Conservation (phyloP, 2,888 invertebrate genomes). For the Encarsia formosa region DNA sequence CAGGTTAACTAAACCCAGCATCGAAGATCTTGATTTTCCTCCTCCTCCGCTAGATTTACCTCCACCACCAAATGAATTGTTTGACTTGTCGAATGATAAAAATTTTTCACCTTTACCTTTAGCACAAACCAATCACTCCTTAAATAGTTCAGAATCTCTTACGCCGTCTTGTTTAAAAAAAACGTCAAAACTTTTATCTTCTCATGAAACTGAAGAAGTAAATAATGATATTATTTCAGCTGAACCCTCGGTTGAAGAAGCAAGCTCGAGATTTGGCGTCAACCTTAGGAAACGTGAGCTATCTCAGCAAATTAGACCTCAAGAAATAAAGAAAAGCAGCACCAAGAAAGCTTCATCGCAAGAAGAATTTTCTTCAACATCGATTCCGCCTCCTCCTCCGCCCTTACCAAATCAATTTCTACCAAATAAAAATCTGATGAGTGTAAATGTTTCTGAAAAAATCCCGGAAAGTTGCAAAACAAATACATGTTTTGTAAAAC, state of each 20-base stretch:
- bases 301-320: slow-evolving; percentile 1
- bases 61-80: slow-evolving; percentile 61
- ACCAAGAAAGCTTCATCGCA: slow-evolving; percentile 51
- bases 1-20: slow-evolving; percentile 65
- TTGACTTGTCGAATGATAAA: slow-evolving; percentile 34
- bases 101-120: slow-evolving; percentile 31
- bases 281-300: slow-evolving; percentile 64
- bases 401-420: no score
- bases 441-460: no score
- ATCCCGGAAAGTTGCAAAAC: slow-evolving; percentile 22
- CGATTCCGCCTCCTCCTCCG: slow-evolving; percentile 52
- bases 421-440: slow-evolving; percentile 1
- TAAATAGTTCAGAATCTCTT: not conserved
- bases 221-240: slow-evolving; percentile 58
- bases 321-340: slow-evolving; percentile 37
- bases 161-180: slow-evolving; percentile 36
- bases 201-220: slow-evolving; percentile 42
- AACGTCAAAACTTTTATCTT: slow-evolving; percentile 40
- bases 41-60: slow-evolving; percentile 79
- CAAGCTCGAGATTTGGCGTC: slow-evolving; percentile 68
- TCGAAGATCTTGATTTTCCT: slow-evolving; percentile 83
- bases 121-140: slow-evolving; percentile 4
- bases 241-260: slow-evolving; percentile 69
- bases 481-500: slow-evolving; percentile 50
- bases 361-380: slow-evolving; percentile 41